phyloP scores from a whole-genome alignment of 2,888 invertebrate genomes.

The Clivina fossor region DNA sequence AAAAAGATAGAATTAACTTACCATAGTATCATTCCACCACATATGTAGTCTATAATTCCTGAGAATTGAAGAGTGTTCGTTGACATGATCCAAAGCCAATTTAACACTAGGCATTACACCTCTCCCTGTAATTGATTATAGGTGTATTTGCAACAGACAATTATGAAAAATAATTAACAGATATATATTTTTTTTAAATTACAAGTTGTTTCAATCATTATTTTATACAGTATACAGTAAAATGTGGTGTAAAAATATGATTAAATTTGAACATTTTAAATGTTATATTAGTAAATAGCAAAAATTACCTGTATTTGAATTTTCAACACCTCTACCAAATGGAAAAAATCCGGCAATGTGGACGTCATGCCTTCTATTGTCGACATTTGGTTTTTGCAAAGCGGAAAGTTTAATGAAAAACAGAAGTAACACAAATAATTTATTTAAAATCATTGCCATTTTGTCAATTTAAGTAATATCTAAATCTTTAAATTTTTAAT shows the following conservation, averaged over 20 bases:
- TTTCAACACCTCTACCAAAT: constrained; percentile 79
- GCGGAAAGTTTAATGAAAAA: constrained; percentile 36
- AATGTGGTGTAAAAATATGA: too few relatives aligned
- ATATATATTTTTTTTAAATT: too few relatives aligned
- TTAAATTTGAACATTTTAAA: too few relatives aligned
- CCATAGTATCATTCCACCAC: constrained; percentile 97
- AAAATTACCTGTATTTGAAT: constrained; percentile 72
- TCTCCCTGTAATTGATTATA: constrained; percentile 75
- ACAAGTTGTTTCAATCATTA: too few relatives aligned
- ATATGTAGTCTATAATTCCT: constrained; percentile 88
- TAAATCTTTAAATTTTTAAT: background rate
- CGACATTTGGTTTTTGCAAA: constrained; percentile 67
- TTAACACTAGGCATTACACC: constrained; percentile 99
- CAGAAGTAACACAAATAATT: constrained; percentile 21
- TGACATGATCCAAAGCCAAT: constrained; percentile 91
- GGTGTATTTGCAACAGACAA: too few relatives aligned
- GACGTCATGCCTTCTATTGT: constrained; percentile 76
- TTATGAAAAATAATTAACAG: too few relatives aligned
- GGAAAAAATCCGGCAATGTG: constrained; percentile 94
- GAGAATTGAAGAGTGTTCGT: constrained; percentile 83
- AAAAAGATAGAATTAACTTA: constrained; percentile 52
- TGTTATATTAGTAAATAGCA: too few relatives aligned
- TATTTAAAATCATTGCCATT: constrained; percentile 3
- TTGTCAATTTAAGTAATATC: too few relatives aligned
- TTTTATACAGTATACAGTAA: too few relatives aligned